Evolutionary conservation across 2,113 vertebrate genomes (phyloP).

Genomic region (Paramisgurnus dabryanus): DNA sequence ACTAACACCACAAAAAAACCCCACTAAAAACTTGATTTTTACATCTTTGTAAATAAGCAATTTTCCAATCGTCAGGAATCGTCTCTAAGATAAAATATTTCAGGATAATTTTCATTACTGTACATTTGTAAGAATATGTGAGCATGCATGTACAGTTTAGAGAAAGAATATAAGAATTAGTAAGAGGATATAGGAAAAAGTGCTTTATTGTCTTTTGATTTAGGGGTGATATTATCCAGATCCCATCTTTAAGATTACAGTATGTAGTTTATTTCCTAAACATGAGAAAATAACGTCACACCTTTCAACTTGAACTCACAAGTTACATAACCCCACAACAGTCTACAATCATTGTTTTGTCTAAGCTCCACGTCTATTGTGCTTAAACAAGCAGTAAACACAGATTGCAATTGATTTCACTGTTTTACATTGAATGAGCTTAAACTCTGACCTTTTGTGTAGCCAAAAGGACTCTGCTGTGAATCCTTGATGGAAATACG

Average conservation of each 20-base stretch:
- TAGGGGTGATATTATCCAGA: too few relatives aligned
- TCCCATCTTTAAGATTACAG: too few relatives aligned
- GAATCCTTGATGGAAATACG: conserved; percentile 30
- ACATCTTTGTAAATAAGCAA: not conserved
- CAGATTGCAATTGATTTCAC: conserved; percentile 32
- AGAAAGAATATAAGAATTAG: too few relatives aligned
- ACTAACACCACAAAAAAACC: not conserved
- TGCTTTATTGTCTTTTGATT: too few relatives aligned
- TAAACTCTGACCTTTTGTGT: conserved; percentile 31
- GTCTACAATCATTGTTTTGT: conserved; percentile 36
- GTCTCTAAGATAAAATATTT: too few relatives aligned
- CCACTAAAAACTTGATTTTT: too few relatives aligned
- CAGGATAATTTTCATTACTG: too few relatives aligned
- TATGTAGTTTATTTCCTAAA: not conserved
- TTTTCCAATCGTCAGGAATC: not conserved
- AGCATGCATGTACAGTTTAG: too few relatives aligned
- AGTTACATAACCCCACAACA: not conserved
- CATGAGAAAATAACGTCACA: not conserved
- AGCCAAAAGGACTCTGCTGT: not conserved
- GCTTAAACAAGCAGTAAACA: conserved; percentile 9
- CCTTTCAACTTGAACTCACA: not conserved
- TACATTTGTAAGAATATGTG: too few relatives aligned
- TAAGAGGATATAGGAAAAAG: too few relatives aligned
- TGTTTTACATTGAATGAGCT: conserved; percentile 38
- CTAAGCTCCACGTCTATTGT: conserved; percentile 13